A percentile compares a stretch with the other conserved stretches of the same genome.
These are phyloP conservation scores for Glaucomys volans DNA, from an alignment of 2,113 vertebrate species.

Conservation along the genomic window DNA sequence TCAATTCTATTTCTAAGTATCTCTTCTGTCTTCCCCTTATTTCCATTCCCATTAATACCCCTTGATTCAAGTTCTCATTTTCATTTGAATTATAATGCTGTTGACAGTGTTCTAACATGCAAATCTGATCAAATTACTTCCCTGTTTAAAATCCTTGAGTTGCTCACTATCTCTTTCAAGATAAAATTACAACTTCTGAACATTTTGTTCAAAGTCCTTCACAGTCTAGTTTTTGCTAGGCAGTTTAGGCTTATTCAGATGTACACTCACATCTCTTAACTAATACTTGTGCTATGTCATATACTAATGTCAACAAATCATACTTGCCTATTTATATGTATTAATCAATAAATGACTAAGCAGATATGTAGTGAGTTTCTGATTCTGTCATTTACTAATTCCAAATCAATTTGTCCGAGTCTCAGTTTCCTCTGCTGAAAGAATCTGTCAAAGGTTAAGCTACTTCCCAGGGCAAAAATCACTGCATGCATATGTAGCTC, in stretches of 20 bases:
- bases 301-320: background rate
- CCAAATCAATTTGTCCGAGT: background rate
- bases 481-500: background rate
- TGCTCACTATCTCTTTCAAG: background rate
- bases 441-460: background rate
- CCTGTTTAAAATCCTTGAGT: conserved; percentile 25
- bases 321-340: background rate
- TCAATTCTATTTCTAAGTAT: background rate
- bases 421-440: background rate
- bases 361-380: background rate
- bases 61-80: background rate
- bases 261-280: background rate
- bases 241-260: background rate
- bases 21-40: background rate
- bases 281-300: background rate
- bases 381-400: conserved; percentile 35
- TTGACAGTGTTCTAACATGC: conserved; percentile 2
- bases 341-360: conserved; percentile 27
- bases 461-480: background rate
- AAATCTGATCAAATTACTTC: conserved; percentile 11
- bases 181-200: conserved; percentile 51
- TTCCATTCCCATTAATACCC: background rate
- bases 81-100: conserved; percentile 9
- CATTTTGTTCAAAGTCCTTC: background rate
- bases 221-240: background rate